Conservation (phyloP, 2,888 invertebrate genomes). For the Encarsia formosa region DNA sequence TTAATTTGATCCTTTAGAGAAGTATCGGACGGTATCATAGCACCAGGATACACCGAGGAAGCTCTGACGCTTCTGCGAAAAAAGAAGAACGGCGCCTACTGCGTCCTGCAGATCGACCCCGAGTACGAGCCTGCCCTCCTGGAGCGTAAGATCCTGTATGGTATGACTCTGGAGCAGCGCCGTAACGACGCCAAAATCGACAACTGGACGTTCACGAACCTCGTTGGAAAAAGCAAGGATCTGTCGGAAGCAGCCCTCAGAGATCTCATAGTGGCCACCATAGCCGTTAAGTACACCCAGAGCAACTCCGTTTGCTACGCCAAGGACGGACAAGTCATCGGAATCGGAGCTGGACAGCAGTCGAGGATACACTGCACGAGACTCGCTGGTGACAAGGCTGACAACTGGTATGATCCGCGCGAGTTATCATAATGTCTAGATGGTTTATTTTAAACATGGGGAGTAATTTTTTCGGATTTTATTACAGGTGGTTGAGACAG, state of each 20-base stretch:
- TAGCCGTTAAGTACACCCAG: slow-evolving; percentile 95
- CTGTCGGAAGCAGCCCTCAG: slow-evolving; percentile 73
- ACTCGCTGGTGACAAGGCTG: slow-evolving; percentile 94
- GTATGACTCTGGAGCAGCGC: slow-evolving; percentile 79
- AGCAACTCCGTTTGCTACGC: slow-evolving; percentile 98
- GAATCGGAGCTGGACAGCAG: slow-evolving; percentile 98
- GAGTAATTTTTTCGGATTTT: not conserved
- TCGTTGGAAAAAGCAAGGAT: slow-evolving; percentile 66
- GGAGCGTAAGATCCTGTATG: slow-evolving; percentile 81
- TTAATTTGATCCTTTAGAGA: slow-evolving; percentile 54
- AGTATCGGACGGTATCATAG: slow-evolving; percentile 98
- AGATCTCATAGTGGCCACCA: slow-evolving; percentile 92
- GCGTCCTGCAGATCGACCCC: slow-evolving; percentile 88
- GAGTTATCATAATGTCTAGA: not conserved
- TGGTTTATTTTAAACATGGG: not conserved
- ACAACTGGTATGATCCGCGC: slow-evolving; percentile 76
- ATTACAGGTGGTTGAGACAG: slow-evolving; percentile 79
- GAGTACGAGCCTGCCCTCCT: slow-evolving; percentile 73
- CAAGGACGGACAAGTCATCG: slow-evolving; percentile 86
- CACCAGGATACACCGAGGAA: slow-evolving; percentile 81
- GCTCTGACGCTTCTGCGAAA: slow-evolving; percentile 84
- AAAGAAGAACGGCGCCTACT: slow-evolving; percentile 92
- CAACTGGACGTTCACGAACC: slow-evolving; percentile 70
- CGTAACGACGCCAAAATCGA: slow-evolving; percentile 86
- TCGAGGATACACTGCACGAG: slow-evolving; percentile 97